Evolutionary conservation across 2,888 invertebrate species (phyloP), one percentile per base, ranked within the genome.

Genomic region (Sarcophaga variegata): DNA sequence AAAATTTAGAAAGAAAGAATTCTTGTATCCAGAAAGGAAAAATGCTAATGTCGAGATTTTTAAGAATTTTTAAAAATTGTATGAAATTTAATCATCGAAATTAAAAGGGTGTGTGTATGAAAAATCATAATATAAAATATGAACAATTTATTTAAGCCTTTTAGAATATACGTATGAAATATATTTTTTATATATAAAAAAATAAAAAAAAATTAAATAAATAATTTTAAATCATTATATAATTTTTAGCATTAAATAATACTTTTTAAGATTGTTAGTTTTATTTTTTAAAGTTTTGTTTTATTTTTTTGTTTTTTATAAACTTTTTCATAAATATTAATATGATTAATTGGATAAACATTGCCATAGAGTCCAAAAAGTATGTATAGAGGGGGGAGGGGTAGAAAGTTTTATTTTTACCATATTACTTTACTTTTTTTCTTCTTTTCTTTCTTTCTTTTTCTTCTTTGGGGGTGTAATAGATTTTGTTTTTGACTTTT

Each of bases 291-390:
- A 66, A 45, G 3, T 69, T 70, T 60, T 45, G n/a, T 79, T 83
- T 69, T n/a, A 66, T 70, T 45, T 25, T 72, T 54, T 74, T 77
- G 14, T 72, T 71, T 17, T 66, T 72, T 54, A 49, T 14, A 14
- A 49, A 11, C 10, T 54, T 54, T 54, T 54, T 14, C 14, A 3
- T 54, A 54, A 14, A 54, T 54, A 17, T 54, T 14, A 14, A 54
- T 54, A 54, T 80, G 89, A 89, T 89, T 88, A 89, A 89, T 89
- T 89, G 89, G 89, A 89, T 89, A 88, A 89, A 89, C 89, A 89
- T 89, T 89, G 89, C 88, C 89, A 88, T 89, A 89, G 89, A 89
- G 89, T 89, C 87, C 88, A 88, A 88, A 87, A 84, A 84, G 80
- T 84, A 74, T 79, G 82, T 80, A 67, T 8, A 59, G 77, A 62